Base-by-base conservation (phyloP, 2,888 invertebrate species). In the Diarsia brunnea region DNA sequence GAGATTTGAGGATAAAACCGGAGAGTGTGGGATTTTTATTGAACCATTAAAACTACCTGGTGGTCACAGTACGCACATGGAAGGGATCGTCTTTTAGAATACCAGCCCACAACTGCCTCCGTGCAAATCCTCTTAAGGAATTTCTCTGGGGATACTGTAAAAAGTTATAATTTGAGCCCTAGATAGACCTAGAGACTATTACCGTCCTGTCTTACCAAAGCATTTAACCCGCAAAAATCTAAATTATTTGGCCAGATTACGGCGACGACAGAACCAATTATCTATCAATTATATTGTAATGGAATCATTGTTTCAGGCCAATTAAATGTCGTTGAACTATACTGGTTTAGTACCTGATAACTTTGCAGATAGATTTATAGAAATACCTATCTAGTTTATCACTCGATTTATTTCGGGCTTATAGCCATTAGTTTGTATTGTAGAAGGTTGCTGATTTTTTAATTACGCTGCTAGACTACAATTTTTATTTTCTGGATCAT, bases 301-400 rank as follows among this genome's bases (percentile, higher is more conserved):
- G 11, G 14, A 19, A 55, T 66, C 14, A 67, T 81, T 75, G 45
- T 69, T 75, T 69, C 21, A 70, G 63, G 27, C n/a, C 43, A 78
- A 73, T 71, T 61, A 71, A 77, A 86, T 78, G 75, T 84, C 73
- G 12, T 75, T 78, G 71, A 80, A 80, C 82, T 82, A 19, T 43
- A 24, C 7, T 58, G 38, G 4, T 55, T 61, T 66, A 5, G 27
- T 70, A 58, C 45, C 71, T 45, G 38, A 51, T 73, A 60, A 45
- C 55, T 64, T 11, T 14, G 16, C 49, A 38, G 38, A 5, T 71
- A 16, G 19, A 55, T 70, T 27, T 53, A 53, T 53, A 45, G n/a
- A 53, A 45, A 53, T 53, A 19, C 12, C 16, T 53, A 45, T 3
- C 4, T 58, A 4, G 31, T 24, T 55, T n/a, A n/a, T 47, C n/a